Percentiles rank a stretch among this genome's conserved stretches.
Evolutionary conservation across 1,140 invertebrate species (phyloP).

Genomic region (Bombus turneri): DNA sequence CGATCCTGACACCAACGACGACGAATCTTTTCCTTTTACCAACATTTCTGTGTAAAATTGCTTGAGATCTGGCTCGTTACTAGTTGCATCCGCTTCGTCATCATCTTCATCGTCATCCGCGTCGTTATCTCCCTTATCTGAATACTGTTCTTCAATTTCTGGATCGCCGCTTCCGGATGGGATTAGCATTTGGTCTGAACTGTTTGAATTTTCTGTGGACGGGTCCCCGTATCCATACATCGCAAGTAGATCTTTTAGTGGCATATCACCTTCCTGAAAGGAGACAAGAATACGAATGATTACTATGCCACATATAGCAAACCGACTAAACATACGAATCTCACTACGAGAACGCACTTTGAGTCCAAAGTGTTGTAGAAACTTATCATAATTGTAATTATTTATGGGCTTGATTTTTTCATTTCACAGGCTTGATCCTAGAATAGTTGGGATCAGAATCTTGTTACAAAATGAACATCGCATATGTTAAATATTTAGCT

Average conservation of each 20-base stretch:
- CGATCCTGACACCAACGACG: conserved; percentile 41
- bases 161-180: conserved; percentile 73
- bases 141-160: conserved; percentile 66
- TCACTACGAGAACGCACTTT: conserved; percentile 71
- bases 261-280: conserved; percentile 92
- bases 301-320: conserved; percentile 56
- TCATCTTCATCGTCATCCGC: conserved; percentile 81
- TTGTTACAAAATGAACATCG: conserved; percentile 64
- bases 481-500: conserved; percentile 45
- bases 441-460: conserved; percentile 70
- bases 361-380: conserved; percentile 70
- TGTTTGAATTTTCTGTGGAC: conserved; percentile 76
- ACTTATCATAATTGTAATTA: conserved; percentile 72
- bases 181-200: conserved; percentile 73
- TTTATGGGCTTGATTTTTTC: conserved; percentile 71
- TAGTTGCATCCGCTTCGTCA: conserved; percentile 75
- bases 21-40: conserved; percentile 82
- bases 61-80: conserved; percentile 80
- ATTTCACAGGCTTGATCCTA: conserved; percentile 71
- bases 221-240: conserved; percentile 89
- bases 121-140: conserved; percentile 80
- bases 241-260: conserved; percentile 94
- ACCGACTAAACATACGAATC: conserved; percentile 65
- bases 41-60: conserved; percentile 84
- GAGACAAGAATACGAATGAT: conserved; percentile 59